Base-by-base conservation (phyloP, 2,797 vertebrate genomes). In the Myotis daubentonii region DNA sequence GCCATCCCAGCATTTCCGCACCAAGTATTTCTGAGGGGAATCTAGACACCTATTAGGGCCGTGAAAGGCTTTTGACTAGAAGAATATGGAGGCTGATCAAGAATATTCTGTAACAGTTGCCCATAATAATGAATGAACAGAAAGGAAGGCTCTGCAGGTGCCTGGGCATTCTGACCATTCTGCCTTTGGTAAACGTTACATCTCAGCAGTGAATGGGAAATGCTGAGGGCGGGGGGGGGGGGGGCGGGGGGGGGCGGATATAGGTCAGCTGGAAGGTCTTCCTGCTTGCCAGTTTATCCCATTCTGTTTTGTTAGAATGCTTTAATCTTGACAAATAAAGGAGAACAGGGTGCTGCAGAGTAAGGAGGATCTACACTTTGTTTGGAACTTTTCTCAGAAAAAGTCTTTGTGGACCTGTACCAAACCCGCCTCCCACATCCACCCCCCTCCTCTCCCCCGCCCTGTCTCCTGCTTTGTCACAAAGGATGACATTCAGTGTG, bases 401-500 rank as follows among this genome's bases (percentile, higher is more conserved):
- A 78, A 8, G 25, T 17, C 44, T 80, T 41, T n/a, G 30, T 47
- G 8, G 47, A 44, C 20, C 15, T 66, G 8, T 13, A 30, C 13
- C 20, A 33, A 19, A 79, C 23, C 4, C 20, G 3, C 17, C 13
- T 81, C 2, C 38, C 53, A 8, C 10, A 6, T 62, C 25, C 6
- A 5, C 5, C 1, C 57, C 20, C 6, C 12, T 0, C 8, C 30
- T 0, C 7, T 25, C 25, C 16, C 13, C 0, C 16, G 1, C 57
- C 28, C n/a, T 23, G 12, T 71, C 23, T n/a, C 19, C 41, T 74
- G 49, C 15, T 70, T 9, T 13, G 30, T 36, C 15, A 22, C 25
- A 84, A n/a, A 23, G 17, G 44, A 2, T 41, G 10, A 22, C 22
- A 25, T 71, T 44, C 20, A 17, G 8, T 33, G 6, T 1, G 20